Percentiles rank a stretch among this genome's conserved stretches.
Conservation (phyloP, 2,888 invertebrate genomes). For the Hedychridium roseum region DNA sequence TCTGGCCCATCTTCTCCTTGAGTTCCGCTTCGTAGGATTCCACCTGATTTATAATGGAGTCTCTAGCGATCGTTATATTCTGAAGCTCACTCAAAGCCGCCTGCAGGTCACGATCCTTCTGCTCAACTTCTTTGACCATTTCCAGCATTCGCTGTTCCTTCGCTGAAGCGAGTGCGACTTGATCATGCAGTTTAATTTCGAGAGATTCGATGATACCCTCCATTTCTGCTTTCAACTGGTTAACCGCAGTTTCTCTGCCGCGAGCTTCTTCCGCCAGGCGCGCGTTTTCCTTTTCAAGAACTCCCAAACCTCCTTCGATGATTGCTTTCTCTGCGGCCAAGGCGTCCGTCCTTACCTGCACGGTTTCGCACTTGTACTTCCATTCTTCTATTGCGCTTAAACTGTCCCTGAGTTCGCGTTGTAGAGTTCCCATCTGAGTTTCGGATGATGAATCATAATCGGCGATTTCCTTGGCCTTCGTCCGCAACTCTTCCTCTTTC, state of each 20-base stretch:
- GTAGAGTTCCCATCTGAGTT: constrained; percentile 38
- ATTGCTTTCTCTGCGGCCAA: constrained; percentile 64
- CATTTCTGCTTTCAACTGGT: constrained; percentile 61
- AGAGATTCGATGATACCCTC: constrained; percentile 63
- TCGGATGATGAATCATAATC: constrained; percentile 30
- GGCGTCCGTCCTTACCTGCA: constrained; percentile 49
- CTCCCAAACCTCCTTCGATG: constrained; percentile 65
- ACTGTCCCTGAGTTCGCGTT: constrained; percentile 45
- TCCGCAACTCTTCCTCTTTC: constrained; percentile 49
- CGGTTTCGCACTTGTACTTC: constrained; percentile 47
- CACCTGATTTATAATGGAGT: too few relatives aligned
- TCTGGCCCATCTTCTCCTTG: too few relatives aligned
- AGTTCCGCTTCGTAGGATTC: too few relatives aligned
- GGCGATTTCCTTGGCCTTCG: constrained; percentile 61
- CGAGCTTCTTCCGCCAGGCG: constrained; percentile 41
- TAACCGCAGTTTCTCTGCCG: constrained; percentile 36
- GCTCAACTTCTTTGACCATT: constrained; percentile 63
- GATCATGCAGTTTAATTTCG: constrained; percentile 54
- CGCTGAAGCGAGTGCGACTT: constrained; percentile 21
- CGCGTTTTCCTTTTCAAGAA: constrained; percentile 63
- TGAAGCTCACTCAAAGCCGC: constrained; percentile 45
- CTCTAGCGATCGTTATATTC: constrained; percentile 43
- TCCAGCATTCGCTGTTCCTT: constrained; percentile 48
- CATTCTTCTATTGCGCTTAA: constrained; percentile 50
- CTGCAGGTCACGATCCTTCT: constrained; percentile 63